Evolutionary conservation across 2,888 invertebrate genomes (phyloP), one percentile per base, ranked within the genome.

Genomic region (Lithosia quadra): DNA sequence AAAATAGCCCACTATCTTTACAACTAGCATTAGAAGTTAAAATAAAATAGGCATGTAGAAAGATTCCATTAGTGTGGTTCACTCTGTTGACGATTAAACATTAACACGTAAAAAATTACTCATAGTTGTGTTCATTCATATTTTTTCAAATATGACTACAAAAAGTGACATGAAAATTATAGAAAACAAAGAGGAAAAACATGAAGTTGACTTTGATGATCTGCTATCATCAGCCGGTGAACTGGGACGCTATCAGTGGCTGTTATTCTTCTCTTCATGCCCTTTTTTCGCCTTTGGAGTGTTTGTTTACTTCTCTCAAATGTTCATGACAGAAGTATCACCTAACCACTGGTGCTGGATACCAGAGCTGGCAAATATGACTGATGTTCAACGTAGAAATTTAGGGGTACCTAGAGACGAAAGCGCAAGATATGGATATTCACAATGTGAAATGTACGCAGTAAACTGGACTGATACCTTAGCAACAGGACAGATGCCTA

Each of bases 381-480:
- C 87, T 21, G 83, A 69, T 0, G 62, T 82, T 21, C 83, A 87
- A 75, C 76, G 89, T 61, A 81, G 84, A 71, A 76, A 73, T 66
- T 71, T 90, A 10, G 87, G 86, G 2, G 85, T 89, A 62, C 89
- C 89, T 0, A 63, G 65, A 59, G 88, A 88, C 28, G 71, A 65
- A 0, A 81, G 77, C 3, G 77, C 85, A 39, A 82, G 81, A 58
- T 88, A 85, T 76, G 90, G 90, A 64, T 88, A 90, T 72, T 88
- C 90, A 4, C 87, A 87, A 65, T 91, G 91, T 72, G 69, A 66
- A 43, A 83, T 83, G 59, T 91, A 88, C 60, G 76, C 77, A 13
- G 88, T 82, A 3, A 90, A 91, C 69, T 91, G 91, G 91, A 88
- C 84, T 21, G 84, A 88, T 9, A 81, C 89, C 18, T 77, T 91